Evolutionary conservation across 2,797 vertebrate species (phyloP).

Genomic region (Apodemus agrarius): DNA sequence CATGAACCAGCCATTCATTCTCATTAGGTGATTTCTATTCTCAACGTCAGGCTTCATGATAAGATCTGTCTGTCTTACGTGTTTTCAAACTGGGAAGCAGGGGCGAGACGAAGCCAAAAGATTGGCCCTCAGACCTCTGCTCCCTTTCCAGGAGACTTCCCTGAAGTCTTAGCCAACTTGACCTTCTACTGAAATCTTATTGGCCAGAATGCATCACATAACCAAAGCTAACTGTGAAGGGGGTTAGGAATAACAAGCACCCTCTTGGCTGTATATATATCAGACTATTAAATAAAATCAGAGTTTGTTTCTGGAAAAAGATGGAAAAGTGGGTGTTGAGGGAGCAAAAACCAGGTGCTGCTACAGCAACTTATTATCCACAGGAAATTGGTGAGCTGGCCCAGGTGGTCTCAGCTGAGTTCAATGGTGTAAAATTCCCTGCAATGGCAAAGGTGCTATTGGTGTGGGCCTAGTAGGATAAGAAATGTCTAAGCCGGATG

Average conservation of each 20-base stretch:
- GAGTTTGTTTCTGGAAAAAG: not conserved
- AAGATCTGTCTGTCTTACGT: not conserved
- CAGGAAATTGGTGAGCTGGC: not conserved
- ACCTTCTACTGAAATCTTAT: not conserved
- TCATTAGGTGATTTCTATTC: not conserved
- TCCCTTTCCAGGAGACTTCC: not conserved
- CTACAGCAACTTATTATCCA: not conserved
- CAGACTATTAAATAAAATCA: not conserved
- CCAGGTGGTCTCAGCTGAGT: not conserved
- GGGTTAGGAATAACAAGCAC: not conserved
- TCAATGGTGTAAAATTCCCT: not conserved
- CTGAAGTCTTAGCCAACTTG: not conserved
- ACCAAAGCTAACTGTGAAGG: not conserved
- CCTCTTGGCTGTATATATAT: not conserved
- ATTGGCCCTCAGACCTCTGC: not conserved
- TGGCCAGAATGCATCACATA: not conserved
- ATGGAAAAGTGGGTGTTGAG: not conserved
- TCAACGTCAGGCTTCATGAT: conserved; percentile 15
- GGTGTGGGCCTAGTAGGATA: not conserved
- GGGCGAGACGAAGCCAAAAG: not conserved
- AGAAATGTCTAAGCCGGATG: not conserved
- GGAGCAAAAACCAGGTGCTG: not conserved
- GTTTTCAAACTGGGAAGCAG: conserved; percentile 17
- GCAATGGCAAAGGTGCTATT: not conserved
- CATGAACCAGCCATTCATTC: not conserved